Conservation (phyloP, 2,113 vertebrate species). For the Barnardius zonarius region DNA sequence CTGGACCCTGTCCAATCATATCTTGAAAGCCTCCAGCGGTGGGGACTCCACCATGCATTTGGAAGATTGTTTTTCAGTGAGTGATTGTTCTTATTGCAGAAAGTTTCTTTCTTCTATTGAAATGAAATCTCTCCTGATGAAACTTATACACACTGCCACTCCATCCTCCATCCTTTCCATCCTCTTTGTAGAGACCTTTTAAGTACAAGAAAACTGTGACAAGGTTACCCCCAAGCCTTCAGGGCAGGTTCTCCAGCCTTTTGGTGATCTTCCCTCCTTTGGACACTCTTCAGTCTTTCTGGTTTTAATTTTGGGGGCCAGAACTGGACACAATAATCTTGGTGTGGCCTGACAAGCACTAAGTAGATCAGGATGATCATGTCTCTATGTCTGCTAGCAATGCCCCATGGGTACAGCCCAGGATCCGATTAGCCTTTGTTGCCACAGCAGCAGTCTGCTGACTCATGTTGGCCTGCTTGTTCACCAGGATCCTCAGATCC, state of each 20-base stretch:
- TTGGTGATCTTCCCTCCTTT: background rate
- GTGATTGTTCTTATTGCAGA: background rate
- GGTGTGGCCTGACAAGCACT: background rate
- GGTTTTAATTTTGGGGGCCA: background rate
- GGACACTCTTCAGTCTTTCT: background rate
- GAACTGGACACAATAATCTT: background rate
- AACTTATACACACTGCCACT: background rate
- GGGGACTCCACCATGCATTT: background rate
- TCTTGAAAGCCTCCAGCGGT: background rate
- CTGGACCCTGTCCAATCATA: background rate
- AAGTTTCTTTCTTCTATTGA: background rate
- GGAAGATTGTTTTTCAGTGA: background rate
- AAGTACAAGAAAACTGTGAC: background rate
- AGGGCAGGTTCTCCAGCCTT: background rate
- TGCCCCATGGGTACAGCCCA: background rate
- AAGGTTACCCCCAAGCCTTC: fast-evolving
- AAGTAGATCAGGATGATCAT: background rate
- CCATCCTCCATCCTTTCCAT: background rate
- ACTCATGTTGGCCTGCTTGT: background rate
- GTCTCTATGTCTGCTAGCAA: background rate
- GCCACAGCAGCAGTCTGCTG: background rate
- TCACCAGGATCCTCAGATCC: background rate
- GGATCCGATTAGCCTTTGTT: background rate
- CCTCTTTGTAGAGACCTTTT: background rate
- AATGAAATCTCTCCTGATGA: background rate